phyloP scores from a whole-genome alignment of 2,888 invertebrate genomes.

The Oscheius sp. region DNA sequence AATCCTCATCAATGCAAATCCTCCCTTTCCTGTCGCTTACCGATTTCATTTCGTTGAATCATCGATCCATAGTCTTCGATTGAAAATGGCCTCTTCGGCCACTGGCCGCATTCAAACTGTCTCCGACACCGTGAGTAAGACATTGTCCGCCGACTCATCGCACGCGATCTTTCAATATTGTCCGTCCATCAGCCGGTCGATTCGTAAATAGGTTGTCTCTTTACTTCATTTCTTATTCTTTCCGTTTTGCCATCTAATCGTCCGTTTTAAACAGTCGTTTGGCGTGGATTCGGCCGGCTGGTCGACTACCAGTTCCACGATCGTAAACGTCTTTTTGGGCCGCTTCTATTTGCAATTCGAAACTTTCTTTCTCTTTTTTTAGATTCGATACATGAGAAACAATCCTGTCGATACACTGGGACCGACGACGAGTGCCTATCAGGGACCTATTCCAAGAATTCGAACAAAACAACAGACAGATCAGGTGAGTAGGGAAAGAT shows the following conservation, averaged over 20 bases:
- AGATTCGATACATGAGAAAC: conserved; percentile 27
- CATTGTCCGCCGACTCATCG: not conserved
- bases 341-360: conserved; percentile 20
- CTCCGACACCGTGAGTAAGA: conserved; percentile 16
- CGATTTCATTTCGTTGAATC: not conserved
- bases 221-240: no score
- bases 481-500: not conserved
- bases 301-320: conserved; percentile 15
- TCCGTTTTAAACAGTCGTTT: conserved; percentile 1
- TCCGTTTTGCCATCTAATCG: no score
- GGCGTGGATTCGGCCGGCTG: not conserved
- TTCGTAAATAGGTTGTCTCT: no score
- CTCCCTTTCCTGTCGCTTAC: not conserved
- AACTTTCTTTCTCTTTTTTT: not conserved
- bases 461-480: conserved; percentile 8
- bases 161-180: not conserved
- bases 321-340: conserved; percentile 17
- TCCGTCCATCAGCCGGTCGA: no score
- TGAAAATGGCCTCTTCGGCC: conserved; percentile 1
- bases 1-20: not conserved
- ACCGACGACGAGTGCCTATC: not conserved
- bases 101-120: conserved; percentile 10
- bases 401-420: conserved; percentile 20
- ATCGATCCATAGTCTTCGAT: not conserved
- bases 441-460: conserved; percentile 27